These are phyloP conservation scores for Drosophila carrolli DNA, from an alignment of 1,140 invertebrate genomes.

Conservation along the genomic window DNA sequence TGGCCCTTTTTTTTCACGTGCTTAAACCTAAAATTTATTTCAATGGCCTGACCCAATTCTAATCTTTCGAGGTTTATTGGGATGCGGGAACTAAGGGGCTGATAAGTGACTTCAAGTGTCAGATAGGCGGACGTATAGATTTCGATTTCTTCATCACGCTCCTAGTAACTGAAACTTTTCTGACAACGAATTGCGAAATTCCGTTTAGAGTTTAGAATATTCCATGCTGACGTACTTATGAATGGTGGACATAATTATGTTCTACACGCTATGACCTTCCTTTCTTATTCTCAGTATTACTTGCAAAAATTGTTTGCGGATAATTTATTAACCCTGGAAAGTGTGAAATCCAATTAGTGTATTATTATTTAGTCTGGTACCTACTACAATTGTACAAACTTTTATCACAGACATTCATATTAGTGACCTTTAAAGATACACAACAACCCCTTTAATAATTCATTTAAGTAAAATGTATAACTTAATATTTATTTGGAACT, in stretches of 20 bases:
- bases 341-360: slow-evolving; percentile 1
- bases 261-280: neutral
- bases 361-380: neutral
- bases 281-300: slow-evolving; percentile 10
- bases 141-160: slow-evolving; percentile 29
- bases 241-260: neutral
- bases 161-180: slow-evolving; percentile 28
- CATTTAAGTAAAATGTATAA: too few species aligned
- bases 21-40: neutral
- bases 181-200: slow-evolving; percentile 42
- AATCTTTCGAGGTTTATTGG: neutral
- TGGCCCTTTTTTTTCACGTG: neutral
- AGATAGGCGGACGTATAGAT: slow-evolving; percentile 8
- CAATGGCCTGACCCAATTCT: slow-evolving; percentile 1
- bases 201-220: slow-evolving; percentile 19
- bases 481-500: too few species aligned
- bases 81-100: slow-evolving; percentile 1
- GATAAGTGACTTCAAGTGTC: slow-evolving; percentile 34
- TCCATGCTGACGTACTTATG: slow-evolving; percentile 5
- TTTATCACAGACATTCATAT: too few species aligned
- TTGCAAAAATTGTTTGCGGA: neutral
- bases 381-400: slow-evolving; percentile 3
- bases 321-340: neutral
- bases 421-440: neutral
- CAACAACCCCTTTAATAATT: neutral